Percentiles rank a stretch among this genome's conserved stretches.
Evolutionary conservation across 2,888 invertebrate genomes (phyloP).

Genomic region (Drosophila monieri): DNA sequence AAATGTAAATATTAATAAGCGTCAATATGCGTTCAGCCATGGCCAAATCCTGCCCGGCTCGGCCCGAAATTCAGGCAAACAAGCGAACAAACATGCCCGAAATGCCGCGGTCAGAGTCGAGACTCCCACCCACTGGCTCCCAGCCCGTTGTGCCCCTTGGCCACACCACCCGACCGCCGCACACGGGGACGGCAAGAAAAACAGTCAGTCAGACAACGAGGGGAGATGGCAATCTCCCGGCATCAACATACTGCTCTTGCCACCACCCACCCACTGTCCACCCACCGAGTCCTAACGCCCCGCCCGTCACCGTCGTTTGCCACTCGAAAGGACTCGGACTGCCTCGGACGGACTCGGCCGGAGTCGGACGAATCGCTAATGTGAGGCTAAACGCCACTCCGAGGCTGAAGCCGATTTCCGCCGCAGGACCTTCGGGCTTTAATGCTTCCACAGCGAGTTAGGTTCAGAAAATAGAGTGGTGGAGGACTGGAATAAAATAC

Average conservation of each 20-base stretch:
- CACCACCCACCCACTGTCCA: slow-evolving; percentile 6
- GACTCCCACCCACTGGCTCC: slow-evolving; percentile 32
- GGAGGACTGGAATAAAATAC: background rate
- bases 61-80: slow-evolving; percentile 52
- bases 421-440: slow-evolving; percentile 47
- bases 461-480: background rate
- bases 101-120: slow-evolving; percentile 32
- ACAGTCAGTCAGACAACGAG: slow-evolving; percentile 33
- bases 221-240: slow-evolving; percentile 35
- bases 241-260: slow-evolving; percentile 13
- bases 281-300: slow-evolving; percentile 12
- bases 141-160: slow-evolving; percentile 12
- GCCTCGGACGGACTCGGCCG: slow-evolving; percentile 16
- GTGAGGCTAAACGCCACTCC: slow-evolving; percentile 73
- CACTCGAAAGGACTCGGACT: slow-evolving; percentile 46
- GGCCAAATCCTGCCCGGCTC: slow-evolving; percentile 6
- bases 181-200: slow-evolving; percentile 51
- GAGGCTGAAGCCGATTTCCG: slow-evolving; percentile 72
- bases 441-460: slow-evolving; percentile 32
- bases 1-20: slow-evolving; percentile 81
- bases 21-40: slow-evolving; percentile 72
- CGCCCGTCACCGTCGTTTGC: slow-evolving; percentile 55
- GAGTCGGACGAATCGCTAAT: slow-evolving; percentile 64
- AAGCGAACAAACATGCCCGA: slow-evolving; percentile 56
- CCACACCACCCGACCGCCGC: slow-evolving; percentile 22